Evolutionary conservation across 2,797 vertebrate species (phyloP), one percentile per base, ranked within the genome.

Genomic region (Cossypha caffra): DNA sequence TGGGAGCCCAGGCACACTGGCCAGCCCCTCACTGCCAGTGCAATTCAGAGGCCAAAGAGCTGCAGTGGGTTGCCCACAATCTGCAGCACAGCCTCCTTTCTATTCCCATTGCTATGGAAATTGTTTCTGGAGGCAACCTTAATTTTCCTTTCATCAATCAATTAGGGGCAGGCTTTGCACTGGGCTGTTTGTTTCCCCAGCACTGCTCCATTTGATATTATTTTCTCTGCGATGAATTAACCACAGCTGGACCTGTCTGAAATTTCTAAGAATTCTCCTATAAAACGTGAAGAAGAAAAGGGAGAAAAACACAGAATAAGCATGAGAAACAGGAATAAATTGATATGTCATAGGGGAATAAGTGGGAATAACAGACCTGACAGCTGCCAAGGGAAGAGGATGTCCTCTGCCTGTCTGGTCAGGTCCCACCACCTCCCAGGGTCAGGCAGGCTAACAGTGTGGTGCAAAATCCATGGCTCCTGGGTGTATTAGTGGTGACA

Each of bases 141-240:
- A 61, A 94, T 94, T 95, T 93, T 94, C 85, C 47, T 91, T 88
- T 93, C 81, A 90, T 95, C 91, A 90, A 48, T 94, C 93, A 93
- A 62, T 95, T 95, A 91, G 57, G 58, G 85, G 31, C 75, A 88
- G 88, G 66, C 79, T 93, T 93, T 93, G 72, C 64, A 45, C 63
- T 82, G 37, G 29, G 52, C 59, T 94, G 61, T 87, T 91, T 89
- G 63, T 80, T 95, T 94, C 52, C 59, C 45, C 23, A 37, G 72
- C n/a, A 26, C 54, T 68, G 38, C 42, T 71, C 40, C 5, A 1
- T 67, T 89, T 96, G 79, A 64, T 93, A 86, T 64, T 90, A 87
- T 94, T 95, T 95, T 86, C 58, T 88, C 33, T 37, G 13, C 58
- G 75, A 94, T 35, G 64, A 90, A 95, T 95, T 94, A 91, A 94